Evolutionary conservation across 1,140 invertebrate species (phyloP), one percentile per base, ranked within the genome.

Genomic region (Heterodera carotae): DNA sequence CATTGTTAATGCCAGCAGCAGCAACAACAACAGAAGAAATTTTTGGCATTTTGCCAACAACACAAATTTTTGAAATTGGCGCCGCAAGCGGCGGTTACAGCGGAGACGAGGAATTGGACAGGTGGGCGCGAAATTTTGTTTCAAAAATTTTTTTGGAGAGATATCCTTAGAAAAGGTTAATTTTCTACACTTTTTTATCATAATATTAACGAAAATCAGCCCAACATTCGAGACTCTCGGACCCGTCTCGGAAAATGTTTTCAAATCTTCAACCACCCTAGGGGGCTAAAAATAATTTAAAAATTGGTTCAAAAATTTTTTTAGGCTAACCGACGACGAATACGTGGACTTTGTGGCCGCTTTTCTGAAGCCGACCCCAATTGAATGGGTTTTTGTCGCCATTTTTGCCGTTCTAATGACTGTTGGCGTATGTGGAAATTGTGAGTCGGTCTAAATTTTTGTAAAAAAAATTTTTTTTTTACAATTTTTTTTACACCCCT

Each of bases 291-390:
- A n/a, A n/a, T n/a, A n/a, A n/a, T 62, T 29, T 29, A 62, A 62
- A 62, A 62, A 29, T 62, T n/a, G 4, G 59, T 8, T 62, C 60
- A 62, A 7, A 62, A 62, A 62, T 71, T 59, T 33, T 56, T 34
- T 22, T 43, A 74, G 72, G 33, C 66, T 77, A 25, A 66, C 76
- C 6, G 76, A 77, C 34, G 76, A 77, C 18, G 76, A 77, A 59
- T 78, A 78, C 64, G 75, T 78, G 8, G 77, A 78, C 31, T 78
- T 78, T 70, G 77, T 78, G 31, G 77, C 77, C 25, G 70, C 79
- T 62, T 78, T 78, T 43, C 69, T 78, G 29, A 62, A 48, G 25
- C 77, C 77, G n/a, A 78, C 77, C 15, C 62, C 62, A 34, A 78
- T 78, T 31, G 77, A 78, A 53, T 78, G 66, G 34, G 15, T 78